Evolutionary conservation across 1,140 invertebrate species (phyloP).

Genomic region (Probaryconus sp.): DNA sequence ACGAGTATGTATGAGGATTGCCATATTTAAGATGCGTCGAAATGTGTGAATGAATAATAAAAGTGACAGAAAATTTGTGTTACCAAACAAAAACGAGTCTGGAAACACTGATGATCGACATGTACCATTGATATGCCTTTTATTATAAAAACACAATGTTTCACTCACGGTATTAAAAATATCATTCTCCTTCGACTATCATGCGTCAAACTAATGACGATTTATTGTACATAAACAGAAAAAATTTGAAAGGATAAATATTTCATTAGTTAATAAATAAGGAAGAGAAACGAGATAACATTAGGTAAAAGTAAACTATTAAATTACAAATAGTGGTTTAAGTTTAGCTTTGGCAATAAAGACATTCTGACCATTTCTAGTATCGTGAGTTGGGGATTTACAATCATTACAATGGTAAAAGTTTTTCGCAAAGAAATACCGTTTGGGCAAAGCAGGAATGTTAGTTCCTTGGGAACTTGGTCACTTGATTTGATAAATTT

Average conservation of each 20-base stretch:
- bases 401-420: constrained; percentile 27
- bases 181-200: constrained; percentile 28
- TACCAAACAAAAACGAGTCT: constrained; percentile 16
- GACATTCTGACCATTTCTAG: constrained; percentile 39
- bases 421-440: constrained; percentile 11
- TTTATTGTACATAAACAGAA: constrained; percentile 49
- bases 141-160: constrained; percentile 42
- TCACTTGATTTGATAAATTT: no score
- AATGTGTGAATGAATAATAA: constrained; percentile 19
- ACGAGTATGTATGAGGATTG: constrained; percentile 9
- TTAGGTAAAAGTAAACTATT: constrained; percentile 25
- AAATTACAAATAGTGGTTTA: constrained; percentile 36
- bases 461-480: no score
- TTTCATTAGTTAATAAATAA: constrained; percentile 47
- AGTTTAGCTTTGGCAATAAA: constrained; percentile 55
- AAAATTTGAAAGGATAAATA: constrained; percentile 35
- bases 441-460: no score
- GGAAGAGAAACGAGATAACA: constrained; percentile 10
- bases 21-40: constrained; percentile 2
- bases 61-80: constrained; percentile 2
- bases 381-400: constrained; percentile 29
- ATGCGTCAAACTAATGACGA: constrained; percentile 14
- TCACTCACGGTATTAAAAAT: constrained; percentile 51
- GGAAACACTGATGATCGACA: constrained; percentile 25
- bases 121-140: constrained; percentile 59